Percentiles rank a stretch among this genome's conserved stretches.
These are phyloP conservation scores for Lithobates pipiens DNA, from an alignment of 2,797 vertebrate species.

Conservation along the genomic window DNA sequence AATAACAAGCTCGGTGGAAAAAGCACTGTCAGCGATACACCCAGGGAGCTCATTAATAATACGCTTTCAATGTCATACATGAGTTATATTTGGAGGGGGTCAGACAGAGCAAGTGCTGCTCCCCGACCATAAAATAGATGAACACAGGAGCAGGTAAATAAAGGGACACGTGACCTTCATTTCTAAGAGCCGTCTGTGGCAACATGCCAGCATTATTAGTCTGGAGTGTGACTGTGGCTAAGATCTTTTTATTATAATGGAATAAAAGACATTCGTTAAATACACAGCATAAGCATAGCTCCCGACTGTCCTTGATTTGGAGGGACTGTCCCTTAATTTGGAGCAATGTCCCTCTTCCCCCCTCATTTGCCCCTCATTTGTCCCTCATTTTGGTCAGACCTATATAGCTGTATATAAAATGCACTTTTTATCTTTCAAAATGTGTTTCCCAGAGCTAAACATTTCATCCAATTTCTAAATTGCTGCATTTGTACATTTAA, in stretches of 20 bases:
- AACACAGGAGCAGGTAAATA: conserved; percentile 30
- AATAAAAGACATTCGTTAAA: background rate
- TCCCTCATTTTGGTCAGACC: no score
- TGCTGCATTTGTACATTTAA: no score
- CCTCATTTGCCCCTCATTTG: no score
- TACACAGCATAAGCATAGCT: background rate
- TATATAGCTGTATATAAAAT: no score
- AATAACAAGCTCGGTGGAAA: conserved; percentile 32
- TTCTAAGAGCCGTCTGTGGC: conserved; percentile 1
- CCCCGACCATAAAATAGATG: conserved; percentile 9
- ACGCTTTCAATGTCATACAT: conserved; percentile 32
- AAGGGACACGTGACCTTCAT: conserved; percentile 2
- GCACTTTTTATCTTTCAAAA: no score
- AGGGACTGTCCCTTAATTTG: no score
- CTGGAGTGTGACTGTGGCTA: background rate
- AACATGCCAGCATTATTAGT: conserved; percentile 1
- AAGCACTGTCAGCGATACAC: conserved; percentile 30
- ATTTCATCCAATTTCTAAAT: no score
- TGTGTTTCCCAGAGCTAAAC: no score
- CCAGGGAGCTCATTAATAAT: conserved; percentile 52
- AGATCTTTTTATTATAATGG: background rate
- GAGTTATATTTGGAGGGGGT: conserved; percentile 47
- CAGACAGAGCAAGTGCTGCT: conserved; percentile 27
- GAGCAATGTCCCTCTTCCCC: no score
- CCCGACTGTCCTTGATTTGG: no score